These are phyloP conservation scores for Andrena praecox DNA, from an alignment of 2,888 invertebrate genomes.

Conservation along the genomic window DNA sequence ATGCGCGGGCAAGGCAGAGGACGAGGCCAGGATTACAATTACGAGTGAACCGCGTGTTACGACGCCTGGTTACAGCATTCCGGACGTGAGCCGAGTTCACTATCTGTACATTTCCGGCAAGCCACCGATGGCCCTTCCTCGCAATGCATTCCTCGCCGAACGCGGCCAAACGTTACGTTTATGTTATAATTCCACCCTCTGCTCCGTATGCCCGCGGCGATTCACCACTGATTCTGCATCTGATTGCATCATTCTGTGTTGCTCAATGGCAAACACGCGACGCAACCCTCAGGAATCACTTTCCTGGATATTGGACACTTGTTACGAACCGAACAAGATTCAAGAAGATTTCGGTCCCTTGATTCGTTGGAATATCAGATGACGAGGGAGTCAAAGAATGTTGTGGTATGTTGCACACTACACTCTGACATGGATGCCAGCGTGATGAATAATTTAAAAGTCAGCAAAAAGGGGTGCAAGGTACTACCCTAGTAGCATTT, in stretches of 20 bases:
- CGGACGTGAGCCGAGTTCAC: constrained; percentile 61
- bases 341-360: background rate
- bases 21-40: constrained; percentile 48
- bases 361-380: background rate
- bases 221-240: constrained; percentile 24
- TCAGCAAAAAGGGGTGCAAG: too few relatives aligned
- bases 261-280: constrained; percentile 20
- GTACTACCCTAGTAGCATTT: too few relatives aligned
- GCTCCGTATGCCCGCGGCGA: constrained; percentile 5
- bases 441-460: background rate
- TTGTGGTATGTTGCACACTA: too few relatives aligned
- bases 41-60: constrained; percentile 61
- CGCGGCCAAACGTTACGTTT: constrained; percentile 53
- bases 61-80: constrained; percentile 62
- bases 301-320: background rate
- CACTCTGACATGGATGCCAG: background rate
- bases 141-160: constrained; percentile 53
- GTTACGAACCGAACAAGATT: background rate
- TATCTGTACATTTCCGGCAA: constrained; percentile 63
- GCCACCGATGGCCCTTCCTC: constrained; percentile 61
- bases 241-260: constrained; percentile 20
- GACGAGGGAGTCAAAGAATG: too few relatives aligned
- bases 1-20: constrained; percentile 26
- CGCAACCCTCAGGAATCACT: constrained; percentile 4
- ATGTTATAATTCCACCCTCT: constrained; percentile 52